Percentiles rank a stretch among this genome's conserved stretches.
Evolutionary conservation across 2,888 invertebrate species (phyloP).

Genomic region (Aproaerema taeniolella): DNA sequence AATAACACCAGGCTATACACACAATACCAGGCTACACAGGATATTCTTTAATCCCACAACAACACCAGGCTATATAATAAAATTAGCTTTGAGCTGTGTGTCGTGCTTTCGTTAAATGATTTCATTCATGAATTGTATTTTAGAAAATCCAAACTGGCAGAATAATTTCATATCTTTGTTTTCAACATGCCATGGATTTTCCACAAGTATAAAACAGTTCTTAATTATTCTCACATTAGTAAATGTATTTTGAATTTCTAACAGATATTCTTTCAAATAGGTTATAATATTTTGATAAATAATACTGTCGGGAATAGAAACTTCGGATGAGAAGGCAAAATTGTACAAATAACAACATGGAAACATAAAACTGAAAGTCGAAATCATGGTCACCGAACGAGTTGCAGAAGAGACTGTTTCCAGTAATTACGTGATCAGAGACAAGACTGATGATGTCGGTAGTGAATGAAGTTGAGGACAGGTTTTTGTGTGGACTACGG

Average conservation of each 20-base stretch:
- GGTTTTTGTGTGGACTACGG: no score
- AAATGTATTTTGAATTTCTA: conserved; percentile 12
- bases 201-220: conserved; percentile 17
- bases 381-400: no score
- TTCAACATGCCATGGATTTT: conserved; percentile 17
- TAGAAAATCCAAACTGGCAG: conserved; percentile 14
- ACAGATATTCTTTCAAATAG: neutral
- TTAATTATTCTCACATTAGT: conserved; percentile 13
- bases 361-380: no score
- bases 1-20: no score
- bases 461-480: no score
- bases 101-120: conserved; percentile 14
- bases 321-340: no score
- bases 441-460: conserved; percentile 28
- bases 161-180: conserved; percentile 14
- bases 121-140: conserved; percentile 5
- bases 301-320: neutral
- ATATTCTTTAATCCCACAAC: no score
- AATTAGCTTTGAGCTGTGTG: no score
- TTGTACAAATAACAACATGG: no score
- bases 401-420: no score
- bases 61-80: no score
- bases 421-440: conserved; percentile 45
- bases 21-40: no score
- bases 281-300: neutral